Evolutionary conservation across 2,888 invertebrate genomes (phyloP).

Genomic region (Alcis repandata): DNA sequence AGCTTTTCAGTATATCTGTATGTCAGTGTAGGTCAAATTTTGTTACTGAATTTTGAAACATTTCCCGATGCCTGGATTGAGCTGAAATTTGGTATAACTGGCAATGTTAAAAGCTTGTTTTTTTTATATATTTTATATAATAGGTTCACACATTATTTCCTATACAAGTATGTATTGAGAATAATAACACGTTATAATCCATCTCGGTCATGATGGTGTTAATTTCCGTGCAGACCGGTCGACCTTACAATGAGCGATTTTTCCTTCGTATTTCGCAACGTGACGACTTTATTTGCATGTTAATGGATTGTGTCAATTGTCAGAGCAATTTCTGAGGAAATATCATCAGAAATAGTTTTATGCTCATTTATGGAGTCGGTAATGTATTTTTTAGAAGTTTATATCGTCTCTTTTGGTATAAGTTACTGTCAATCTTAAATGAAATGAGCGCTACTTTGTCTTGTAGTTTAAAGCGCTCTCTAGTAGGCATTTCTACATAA

Average conservation of each 20-base stretch:
- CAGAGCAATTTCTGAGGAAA: conserved; percentile 22
- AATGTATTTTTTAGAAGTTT: not conserved
- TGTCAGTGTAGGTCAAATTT: too few species aligned
- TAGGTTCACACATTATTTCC: too few species aligned
- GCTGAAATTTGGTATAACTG: too few species aligned
- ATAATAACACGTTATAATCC: conserved; percentile 20
- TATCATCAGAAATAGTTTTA: conserved; percentile 1
- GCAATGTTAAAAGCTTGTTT: too few species aligned
- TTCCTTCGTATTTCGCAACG: conserved; percentile 53
- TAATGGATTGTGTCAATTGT: conserved; percentile 53
- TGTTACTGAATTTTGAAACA: too few species aligned
- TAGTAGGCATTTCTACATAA: too few species aligned
- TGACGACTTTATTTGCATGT: conserved; percentile 57
- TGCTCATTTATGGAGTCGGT: not conserved
- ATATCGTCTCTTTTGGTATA: not conserved
- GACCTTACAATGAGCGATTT: conserved; percentile 52
- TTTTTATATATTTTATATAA: too few species aligned
- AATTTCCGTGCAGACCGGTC: conserved; percentile 36
- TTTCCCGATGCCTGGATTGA: too few species aligned
- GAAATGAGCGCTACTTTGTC: too few species aligned
- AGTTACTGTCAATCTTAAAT: not conserved
- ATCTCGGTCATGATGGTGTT: conserved; percentile 27
- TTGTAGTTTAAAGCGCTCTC: too few species aligned
- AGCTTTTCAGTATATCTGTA: too few species aligned
- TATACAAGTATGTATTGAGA: not conserved